Conservation (phyloP, 2,113 vertebrate species). For the Panurus biarmicus region DNA sequence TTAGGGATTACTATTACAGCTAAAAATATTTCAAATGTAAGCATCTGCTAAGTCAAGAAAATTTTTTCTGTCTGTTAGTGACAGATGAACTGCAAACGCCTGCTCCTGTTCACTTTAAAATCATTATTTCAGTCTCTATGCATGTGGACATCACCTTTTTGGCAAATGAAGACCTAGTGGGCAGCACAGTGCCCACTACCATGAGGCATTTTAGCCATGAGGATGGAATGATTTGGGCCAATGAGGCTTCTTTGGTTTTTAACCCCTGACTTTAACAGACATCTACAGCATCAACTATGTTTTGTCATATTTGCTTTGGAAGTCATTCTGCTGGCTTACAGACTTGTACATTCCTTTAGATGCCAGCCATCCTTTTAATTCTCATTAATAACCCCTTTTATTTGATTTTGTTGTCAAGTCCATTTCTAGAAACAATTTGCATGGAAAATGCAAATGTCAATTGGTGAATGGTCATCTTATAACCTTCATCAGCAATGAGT, state of each 20-base stretch:
- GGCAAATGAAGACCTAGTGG: neutral
- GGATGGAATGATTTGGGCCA: neutral
- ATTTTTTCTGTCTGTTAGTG: neutral
- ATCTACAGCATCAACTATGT: neutral
- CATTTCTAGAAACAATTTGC: neutral
- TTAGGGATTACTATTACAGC: neutral
- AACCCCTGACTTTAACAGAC: neutral
- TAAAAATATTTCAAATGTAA: constrained; percentile 27
- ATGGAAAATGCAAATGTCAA: neutral
- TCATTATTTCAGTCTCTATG: neutral
- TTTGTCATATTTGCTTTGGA: neutral
- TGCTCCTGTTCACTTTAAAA: neutral
- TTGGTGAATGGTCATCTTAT: neutral
- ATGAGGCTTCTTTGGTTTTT: neutral
- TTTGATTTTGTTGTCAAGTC: neutral
- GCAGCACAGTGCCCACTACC: neutral
- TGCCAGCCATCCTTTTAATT: neutral
- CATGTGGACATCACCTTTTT: neutral
- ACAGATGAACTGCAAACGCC: neutral
- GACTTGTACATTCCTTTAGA: neutral
- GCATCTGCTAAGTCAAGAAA: neutral
- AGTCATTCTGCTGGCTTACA: neutral
- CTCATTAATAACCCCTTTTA: neutral
- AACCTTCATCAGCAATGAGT: neutral
- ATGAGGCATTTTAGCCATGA: neutral